phyloP scores from a whole-genome alignment of 2,888 invertebrate species.

The Branchellion lobata region DNA sequence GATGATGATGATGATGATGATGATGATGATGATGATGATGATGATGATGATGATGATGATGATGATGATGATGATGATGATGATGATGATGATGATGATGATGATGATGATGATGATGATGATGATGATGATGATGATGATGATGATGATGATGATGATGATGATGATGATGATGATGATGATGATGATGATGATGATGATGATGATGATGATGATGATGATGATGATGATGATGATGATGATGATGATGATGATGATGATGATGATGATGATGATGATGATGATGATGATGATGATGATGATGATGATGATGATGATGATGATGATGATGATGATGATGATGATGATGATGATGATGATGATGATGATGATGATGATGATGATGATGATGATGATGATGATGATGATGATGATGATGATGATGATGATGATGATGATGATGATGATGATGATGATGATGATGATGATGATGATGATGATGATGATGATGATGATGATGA shows the following conservation, averaged over 20 bases:
- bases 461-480: conserved; percentile 14
- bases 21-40: conserved; percentile 17
- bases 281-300: conserved; percentile 19
- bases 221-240: conserved; percentile 19
- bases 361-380: conserved; percentile 17
- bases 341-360: conserved; percentile 19
- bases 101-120: conserved; percentile 14
- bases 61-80: conserved; percentile 19
- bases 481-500: conserved; percentile 19
- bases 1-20: conserved; percentile 17
- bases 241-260: conserved; percentile 15
- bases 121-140: conserved; percentile 19
- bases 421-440: conserved; percentile 19
- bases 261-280: conserved; percentile 19
- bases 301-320: conserved; percentile 19
- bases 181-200: conserved; percentile 19
- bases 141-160: conserved; percentile 19
- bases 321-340: conserved; percentile 19
- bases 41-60: conserved; percentile 22
- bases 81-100: conserved; percentile 19
- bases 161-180: conserved; percentile 19
- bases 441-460: conserved; percentile 19
- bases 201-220: conserved; percentile 19
- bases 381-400: conserved; percentile 17
- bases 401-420: conserved; percentile 22